Conservation (phyloP, 2,113 vertebrate genomes). For the Typhlomys cinereus region DNA sequence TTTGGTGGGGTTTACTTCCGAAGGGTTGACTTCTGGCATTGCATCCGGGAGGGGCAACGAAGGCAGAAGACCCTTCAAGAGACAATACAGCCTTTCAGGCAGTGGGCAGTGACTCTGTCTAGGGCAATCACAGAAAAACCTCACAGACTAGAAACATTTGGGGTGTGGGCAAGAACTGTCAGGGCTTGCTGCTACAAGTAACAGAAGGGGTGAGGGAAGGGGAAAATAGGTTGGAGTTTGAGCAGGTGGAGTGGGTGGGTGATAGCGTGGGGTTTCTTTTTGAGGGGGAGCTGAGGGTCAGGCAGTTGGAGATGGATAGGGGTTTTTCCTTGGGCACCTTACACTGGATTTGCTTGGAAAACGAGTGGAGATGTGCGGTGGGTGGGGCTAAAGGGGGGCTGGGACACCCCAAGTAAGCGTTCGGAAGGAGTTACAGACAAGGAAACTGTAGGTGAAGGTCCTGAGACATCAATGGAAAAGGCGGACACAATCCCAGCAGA, state of each 20-base stretch:
- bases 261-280: neutral
- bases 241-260: neutral
- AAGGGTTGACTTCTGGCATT: neutral
- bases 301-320: no score
- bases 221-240: neutral
- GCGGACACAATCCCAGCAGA: neutral
- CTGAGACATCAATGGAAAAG: neutral
- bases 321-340: accelerated
- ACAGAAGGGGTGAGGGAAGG: neutral
- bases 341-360: neutral
- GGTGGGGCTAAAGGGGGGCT: neutral
- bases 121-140: neutral
- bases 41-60: neutral
- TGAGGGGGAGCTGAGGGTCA: no score
- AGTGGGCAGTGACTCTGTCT: neutral
- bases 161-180: neutral
- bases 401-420: neutral
- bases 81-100: neutral
- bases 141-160: neutral
- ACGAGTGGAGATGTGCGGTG: neutral
- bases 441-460: neutral
- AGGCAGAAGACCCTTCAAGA: neutral
- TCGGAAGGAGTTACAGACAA: neutral
- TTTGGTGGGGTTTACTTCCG: neutral
- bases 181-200: neutral